Evolutionary conservation across 2,113 vertebrate species (phyloP).

Genomic region (Fregetta grallaria): DNA sequence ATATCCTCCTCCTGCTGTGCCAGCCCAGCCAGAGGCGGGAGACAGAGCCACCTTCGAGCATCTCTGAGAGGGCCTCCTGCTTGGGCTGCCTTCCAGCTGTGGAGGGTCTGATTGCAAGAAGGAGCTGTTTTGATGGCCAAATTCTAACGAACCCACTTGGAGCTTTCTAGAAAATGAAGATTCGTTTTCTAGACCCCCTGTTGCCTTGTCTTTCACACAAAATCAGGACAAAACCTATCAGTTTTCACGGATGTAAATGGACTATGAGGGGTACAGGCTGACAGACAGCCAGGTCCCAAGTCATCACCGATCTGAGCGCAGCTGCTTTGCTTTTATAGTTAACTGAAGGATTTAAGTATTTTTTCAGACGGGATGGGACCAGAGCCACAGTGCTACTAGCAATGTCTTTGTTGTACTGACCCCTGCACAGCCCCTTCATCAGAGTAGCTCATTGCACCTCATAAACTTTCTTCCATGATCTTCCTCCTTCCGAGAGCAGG

Average conservation of each 20-base stretch:
- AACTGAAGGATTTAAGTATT: neutral
- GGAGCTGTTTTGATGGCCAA: neutral
- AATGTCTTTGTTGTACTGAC: neutral
- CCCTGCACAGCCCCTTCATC: neutral
- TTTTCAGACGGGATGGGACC: neutral
- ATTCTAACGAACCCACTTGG: neutral
- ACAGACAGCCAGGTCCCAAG: neutral
- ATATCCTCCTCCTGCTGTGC: neutral
- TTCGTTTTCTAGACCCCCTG: neutral
- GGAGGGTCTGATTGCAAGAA: neutral
- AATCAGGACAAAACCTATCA: neutral
- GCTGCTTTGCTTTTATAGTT: neutral
- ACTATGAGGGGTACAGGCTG: neutral
- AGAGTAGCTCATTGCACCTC: neutral
- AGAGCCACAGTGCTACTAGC: neutral
- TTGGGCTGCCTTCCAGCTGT: neutral
- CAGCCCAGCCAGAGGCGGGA: neutral
- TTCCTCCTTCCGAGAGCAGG: neutral
- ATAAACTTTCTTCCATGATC: neutral
- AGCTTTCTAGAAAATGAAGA: neutral
- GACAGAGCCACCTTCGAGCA: neutral
- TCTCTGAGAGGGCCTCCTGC: neutral
- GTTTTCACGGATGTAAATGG: neutral
- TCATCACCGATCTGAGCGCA: fast-evolving
- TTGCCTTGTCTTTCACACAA: neutral